Base-by-base conservation (phyloP, 2,888 invertebrate species). In the Hipparchia sbordonii region DNA sequence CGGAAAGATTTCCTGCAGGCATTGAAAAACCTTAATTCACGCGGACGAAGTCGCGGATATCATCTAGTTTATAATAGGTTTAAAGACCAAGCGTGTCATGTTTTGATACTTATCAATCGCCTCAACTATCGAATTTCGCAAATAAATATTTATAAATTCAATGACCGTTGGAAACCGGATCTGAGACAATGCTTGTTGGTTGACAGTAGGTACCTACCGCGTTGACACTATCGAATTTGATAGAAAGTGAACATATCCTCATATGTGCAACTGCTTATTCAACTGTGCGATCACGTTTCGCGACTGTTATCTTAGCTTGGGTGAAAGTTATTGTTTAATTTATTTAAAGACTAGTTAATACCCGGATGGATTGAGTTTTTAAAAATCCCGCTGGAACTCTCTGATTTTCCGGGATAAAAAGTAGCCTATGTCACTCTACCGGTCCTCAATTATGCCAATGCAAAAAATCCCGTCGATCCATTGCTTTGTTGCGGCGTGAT, bases 171-270 rank as follows among this genome's bases (percentile, higher is more conserved):
- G 71, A 8, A 67, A 67, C 76, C 70, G 71, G 72, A 74, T 69
- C 72, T 76, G 74, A 72, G 70, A 67, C 75, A 66, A 72, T 74
- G 52, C 67, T 45, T 56, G 66, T 60, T 33, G 63, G 63, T 23
- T 67, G 69, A 69, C 61, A 71, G 67, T n/a, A n/a, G n/a, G n/a
- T 23, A 23, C 23, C 23, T 23, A 23, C 23, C 23, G 2, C 57
- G 13, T 13, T 59, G 59, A 9, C 59, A 60, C 39, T 72, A 74
- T 74, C 77, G 76, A 81, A 79, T 79, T 77, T 73, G 78, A 79
- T 82, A 83, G 83, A 83, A 85, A 85, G 84, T 78, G 74, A 73
- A 60, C 59, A 72, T 72, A 74, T 81, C 80, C 82, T 80, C 75
- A 71, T 72, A 60, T 33, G 59, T 69, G n/a, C 73, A 63, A 59